These are phyloP conservation scores for Phoeniculus purpureus DNA, from an alignment of 2,797 vertebrate genomes.

Conservation along the genomic window DNA sequence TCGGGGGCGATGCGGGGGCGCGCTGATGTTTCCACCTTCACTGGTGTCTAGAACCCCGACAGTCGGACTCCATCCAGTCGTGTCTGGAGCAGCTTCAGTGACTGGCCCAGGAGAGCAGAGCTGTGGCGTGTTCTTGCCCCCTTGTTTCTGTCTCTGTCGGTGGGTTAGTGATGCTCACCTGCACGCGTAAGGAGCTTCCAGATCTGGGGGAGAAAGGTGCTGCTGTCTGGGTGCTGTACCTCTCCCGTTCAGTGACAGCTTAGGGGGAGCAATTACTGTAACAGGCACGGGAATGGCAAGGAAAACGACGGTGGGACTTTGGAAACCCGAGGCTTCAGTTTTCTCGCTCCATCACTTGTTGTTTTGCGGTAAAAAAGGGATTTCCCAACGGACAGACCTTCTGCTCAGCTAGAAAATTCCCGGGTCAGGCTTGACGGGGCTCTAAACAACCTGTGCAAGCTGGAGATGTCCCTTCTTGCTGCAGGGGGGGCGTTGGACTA, in stretches of 20 bases:
- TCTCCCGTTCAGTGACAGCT: background rate
- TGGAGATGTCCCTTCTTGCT: too few species aligned
- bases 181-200: rapidly evolving
- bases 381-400: background rate
- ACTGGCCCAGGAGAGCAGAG: background rate
- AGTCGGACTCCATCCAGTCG: background rate
- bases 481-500: too few species aligned
- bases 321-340: background rate
- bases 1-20: background rate
- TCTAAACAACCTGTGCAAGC: too few species aligned
- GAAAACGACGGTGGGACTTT: background rate
- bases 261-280: background rate
- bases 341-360: background rate
- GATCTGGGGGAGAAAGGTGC: background rate
- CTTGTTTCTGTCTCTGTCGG: background rate
- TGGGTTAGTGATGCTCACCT: background rate
- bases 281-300: background rate
- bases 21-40: background rate
- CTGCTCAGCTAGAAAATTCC: background rate
- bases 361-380: background rate
- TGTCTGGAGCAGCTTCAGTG: background rate
- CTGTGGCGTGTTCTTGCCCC: background rate
- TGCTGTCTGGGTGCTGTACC: background rate
- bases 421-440: too few species aligned
- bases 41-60: background rate